Percentiles rank a stretch among this genome's conserved stretches.
Evolutionary conservation across 2,888 invertebrate species (phyloP).

Genomic region (Idaea dimidiata): DNA sequence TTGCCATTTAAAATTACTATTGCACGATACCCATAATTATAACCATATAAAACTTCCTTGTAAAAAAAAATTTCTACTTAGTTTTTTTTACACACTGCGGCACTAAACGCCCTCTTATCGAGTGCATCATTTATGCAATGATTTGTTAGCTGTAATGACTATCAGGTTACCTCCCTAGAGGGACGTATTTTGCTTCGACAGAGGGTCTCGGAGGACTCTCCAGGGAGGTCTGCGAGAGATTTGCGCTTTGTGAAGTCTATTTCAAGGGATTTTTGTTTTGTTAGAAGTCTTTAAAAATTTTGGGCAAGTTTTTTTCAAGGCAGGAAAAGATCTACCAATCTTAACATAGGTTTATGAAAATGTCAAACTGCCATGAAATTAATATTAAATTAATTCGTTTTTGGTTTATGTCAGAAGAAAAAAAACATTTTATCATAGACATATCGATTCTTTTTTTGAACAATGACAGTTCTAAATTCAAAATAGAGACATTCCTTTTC

Average conservation of each 20-base stretch:
- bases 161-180: conserved; percentile 59
- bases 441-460: background rate
- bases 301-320: background rate
- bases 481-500: conserved; percentile 60
- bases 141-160: conserved; percentile 57
- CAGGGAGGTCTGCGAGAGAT: background rate
- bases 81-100: background rate
- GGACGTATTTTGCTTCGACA: conserved; percentile 34
- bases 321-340: too few species aligned
- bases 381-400: background rate
- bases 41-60: too few species aligned
- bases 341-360: background rate
- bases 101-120: conserved; percentile 14
- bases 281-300: background rate
- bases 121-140: conserved; percentile 39
- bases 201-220: background rate
- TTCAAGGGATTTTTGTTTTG: background rate
- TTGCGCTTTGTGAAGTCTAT: background rate
- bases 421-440: background rate
- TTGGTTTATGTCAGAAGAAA: background rate
- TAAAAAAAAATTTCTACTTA: background rate
- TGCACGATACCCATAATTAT: too few species aligned
- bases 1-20: too few species aligned
- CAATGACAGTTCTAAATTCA: conserved; percentile 24
- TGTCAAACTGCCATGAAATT: background rate